A percentile compares a stretch with the other conserved stretches of the same genome.
Evolutionary conservation across 2,888 invertebrate species (phyloP).

Genomic region (Parnassius smintheus): DNA sequence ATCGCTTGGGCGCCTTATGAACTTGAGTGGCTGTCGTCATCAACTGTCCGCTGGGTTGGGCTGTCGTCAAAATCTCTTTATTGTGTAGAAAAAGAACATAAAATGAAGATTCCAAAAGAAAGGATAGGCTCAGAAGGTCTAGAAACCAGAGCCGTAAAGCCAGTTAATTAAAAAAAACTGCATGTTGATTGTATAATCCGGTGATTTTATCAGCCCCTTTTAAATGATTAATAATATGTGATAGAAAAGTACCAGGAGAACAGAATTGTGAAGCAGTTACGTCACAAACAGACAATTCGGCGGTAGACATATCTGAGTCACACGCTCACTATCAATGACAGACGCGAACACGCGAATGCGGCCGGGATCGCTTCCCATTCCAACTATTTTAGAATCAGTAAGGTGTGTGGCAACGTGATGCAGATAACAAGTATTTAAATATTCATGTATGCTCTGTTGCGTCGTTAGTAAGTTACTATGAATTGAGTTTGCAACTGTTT

Average conservation of each 20-base stretch:
- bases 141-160: no score
- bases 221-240: not conserved
- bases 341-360: conserved; percentile 28
- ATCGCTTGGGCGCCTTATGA: no score
- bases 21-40: no score
- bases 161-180: no score
- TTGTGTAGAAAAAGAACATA: no score
- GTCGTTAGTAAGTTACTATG: not conserved
- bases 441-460: not conserved
- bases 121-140: no score
- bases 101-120: no score
- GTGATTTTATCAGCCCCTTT: not conserved
- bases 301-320: conserved; percentile 37
- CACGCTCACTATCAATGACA: conserved; percentile 34
- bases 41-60: no score
- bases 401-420: conserved; percentile 18
- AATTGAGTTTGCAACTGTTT: not conserved
- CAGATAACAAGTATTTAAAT: conserved; percentile 10
- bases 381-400: conserved; percentile 32
- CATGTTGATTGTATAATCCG: no score
- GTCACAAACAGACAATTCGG: conserved; percentile 15
- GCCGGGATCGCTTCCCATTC: conserved; percentile 28
- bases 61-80: no score
- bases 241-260: conserved; percentile 5
- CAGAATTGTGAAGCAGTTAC: not conserved